phyloP scores from a whole-genome alignment of 1,140 invertebrate genomes.

The Trichogramma pretiosum region DNA sequence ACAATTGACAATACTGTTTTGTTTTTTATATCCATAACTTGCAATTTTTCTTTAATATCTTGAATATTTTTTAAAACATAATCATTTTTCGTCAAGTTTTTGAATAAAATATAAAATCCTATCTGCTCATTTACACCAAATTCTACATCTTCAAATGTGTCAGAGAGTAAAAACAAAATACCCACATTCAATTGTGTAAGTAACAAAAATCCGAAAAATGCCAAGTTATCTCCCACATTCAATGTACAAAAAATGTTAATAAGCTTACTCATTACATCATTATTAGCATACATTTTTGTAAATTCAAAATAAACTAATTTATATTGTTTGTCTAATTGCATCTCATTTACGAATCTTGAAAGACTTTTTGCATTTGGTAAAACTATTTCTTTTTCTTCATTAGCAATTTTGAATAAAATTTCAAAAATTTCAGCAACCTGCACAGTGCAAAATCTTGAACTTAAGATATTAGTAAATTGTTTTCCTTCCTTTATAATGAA shows the following conservation, averaged over 20 bases:
- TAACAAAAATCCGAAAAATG: conserved; percentile 38
- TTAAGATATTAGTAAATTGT: conserved; percentile 28
- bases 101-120: conserved; percentile 32
- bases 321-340: conserved; percentile 3
- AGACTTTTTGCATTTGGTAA: conserved; percentile 23
- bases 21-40: conserved; percentile 5
- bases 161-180: conserved; percentile 34
- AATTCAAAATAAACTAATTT: conserved; percentile 31
- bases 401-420: conserved; percentile 22
- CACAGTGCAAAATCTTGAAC: conserved; percentile 36
- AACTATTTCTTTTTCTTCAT: conserved; percentile 7
- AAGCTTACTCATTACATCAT: conserved; percentile 23
- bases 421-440: conserved; percentile 24
- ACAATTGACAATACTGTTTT: conserved; percentile 31
- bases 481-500: conserved; percentile 24
- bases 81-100: conserved; percentile 18
- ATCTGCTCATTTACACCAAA: conserved; percentile 22
- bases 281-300: conserved; percentile 20
- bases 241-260: conserved; percentile 22
- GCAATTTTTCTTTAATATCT: conserved; percentile 22
- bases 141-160: conserved; percentile 32
- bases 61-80: conserved; percentile 22
- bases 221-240: conserved; percentile 23
- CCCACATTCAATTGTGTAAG: conserved; percentile 40
- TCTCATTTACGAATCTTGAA: conserved; percentile 15